phyloP scores from a whole-genome alignment of 2,113 vertebrate genomes.

The Sigmodon hispidus region DNA sequence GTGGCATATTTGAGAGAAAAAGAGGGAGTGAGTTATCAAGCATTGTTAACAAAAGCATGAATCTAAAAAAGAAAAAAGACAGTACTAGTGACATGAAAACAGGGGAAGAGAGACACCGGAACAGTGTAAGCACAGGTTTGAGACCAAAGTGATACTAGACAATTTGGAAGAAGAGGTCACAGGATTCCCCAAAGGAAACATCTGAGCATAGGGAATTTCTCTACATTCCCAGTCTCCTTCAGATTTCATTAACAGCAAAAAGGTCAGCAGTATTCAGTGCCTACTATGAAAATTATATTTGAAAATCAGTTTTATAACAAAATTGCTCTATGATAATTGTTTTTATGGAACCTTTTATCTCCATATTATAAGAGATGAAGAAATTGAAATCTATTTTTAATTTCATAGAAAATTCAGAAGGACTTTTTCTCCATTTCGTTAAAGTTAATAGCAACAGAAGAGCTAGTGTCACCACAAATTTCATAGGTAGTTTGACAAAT shows the following conservation, averaged over 20 bases:
- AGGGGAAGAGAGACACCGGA: background rate
- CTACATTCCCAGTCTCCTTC: background rate
- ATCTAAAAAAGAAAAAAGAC: background rate
- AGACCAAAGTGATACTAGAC: background rate
- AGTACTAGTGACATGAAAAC: background rate
- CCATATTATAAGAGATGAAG: constrained; percentile 4
- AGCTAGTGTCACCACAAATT: constrained; percentile 28
- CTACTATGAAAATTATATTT: constrained; percentile 43
- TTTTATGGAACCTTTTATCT: constrained; percentile 45
- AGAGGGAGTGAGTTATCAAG: background rate
- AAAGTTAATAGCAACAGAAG: constrained; percentile 6
- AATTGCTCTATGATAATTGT: background rate
- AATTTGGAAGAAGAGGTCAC: background rate
- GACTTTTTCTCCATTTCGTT: constrained; percentile 8
- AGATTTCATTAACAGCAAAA: constrained; percentile 26
- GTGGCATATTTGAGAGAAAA: background rate
- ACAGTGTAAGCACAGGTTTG: background rate
- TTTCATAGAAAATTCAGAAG: background rate
- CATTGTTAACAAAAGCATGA: background rate
- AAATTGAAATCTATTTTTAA: constrained; percentile 34
- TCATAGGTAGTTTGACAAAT: background rate
- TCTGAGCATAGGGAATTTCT: background rate
- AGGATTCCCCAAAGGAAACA: background rate
- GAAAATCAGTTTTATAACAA: constrained; percentile 42
- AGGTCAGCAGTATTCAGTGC: background rate